Conservation (phyloP, 2,113 vertebrate genomes). For the Oenanthe melanoleuca region DNA sequence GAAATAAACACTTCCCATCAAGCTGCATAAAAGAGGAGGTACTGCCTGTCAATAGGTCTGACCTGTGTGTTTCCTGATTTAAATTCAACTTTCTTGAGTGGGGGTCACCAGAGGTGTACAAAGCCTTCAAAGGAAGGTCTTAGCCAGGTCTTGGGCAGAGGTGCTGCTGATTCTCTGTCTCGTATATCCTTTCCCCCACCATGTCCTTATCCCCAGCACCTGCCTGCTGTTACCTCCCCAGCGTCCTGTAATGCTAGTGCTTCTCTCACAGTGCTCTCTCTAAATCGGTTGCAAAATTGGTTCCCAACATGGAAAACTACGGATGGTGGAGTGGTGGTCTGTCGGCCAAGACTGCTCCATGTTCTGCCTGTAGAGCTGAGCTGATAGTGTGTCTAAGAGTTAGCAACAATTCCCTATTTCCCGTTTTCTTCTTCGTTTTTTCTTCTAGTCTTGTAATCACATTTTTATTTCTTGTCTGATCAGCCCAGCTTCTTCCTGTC, state of each 20-base stretch:
- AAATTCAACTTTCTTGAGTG: not conserved
- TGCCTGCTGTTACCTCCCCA: not conserved
- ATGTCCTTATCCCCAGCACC: not conserved
- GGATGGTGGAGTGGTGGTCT: not conserved
- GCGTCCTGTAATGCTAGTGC: not conserved
- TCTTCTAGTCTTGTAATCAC: not conserved
- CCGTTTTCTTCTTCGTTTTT: not conserved
- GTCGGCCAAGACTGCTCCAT: not conserved
- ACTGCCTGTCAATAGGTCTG: not conserved
- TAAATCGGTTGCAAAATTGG: not conserved
- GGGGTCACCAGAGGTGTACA: not conserved
- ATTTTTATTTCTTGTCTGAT: not conserved
- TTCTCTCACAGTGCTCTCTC: not conserved
- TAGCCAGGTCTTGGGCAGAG: not conserved
- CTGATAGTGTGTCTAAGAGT: not conserved
- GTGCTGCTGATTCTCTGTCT: not conserved
- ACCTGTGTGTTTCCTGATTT: not conserved
- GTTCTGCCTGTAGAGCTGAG: rapidly evolving
- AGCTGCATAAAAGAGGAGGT: not conserved
- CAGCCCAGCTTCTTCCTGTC: not conserved
- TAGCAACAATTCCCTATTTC: not conserved
- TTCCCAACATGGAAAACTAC: not conserved
- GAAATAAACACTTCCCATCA: not conserved
- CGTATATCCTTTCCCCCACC: not conserved
- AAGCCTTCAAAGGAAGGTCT: not conserved